Evolutionary conservation across 2,888 invertebrate species (phyloP), one percentile per base, ranked within the genome.

Genomic region (Oxystoma pomonae): DNA sequence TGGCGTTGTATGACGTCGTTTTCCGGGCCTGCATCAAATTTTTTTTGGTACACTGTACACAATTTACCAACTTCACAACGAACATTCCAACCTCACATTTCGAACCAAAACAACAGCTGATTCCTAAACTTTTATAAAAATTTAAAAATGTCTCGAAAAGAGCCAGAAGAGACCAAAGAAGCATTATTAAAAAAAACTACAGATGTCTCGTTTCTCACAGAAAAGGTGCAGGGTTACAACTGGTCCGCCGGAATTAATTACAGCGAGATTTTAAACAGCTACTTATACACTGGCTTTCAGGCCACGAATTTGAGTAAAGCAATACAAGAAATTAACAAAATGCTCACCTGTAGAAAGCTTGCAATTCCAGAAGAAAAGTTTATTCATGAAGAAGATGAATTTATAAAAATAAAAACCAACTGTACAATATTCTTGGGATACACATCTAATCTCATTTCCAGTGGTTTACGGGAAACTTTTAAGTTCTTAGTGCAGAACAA

Each of bases 391-490:
- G 87, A 90, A 59, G 95, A 96, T 75, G 86, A 88, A 49, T 92
- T 91, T 78, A 92, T 92, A 52, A 87, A 83, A 72, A 85, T 91
- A 67, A 88, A 87, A 76, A 85, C 85, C 16, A 90, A 89, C 73
- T 98, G 98, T 76, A 98, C 98, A 1, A 92, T 99, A 75, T 99
- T 99, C 80, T 81, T 99, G 67, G 97, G 98, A 1, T 99, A 91
- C 77, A 99, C 99, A 0, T 98, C 98, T 0, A 99, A 99, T 80
- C 89, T 99, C 85, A 92, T 96, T 22, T 98, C 98, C 0, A 92
- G 94, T 60, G 99, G 99, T 1, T 82, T 98, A 64, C 83, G 99
- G 66, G 99, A 99, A 75, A 90, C 92, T 0, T 87, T 99, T 67
- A 83, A 90, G 60, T 99, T 93, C 83, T 82, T 96, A 61, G 92